Percentiles rank a stretch among this genome's conserved stretches.
phyloP scores from a whole-genome alignment of 1,140 invertebrate genomes.

The Pseudobourletiella spinata region DNA sequence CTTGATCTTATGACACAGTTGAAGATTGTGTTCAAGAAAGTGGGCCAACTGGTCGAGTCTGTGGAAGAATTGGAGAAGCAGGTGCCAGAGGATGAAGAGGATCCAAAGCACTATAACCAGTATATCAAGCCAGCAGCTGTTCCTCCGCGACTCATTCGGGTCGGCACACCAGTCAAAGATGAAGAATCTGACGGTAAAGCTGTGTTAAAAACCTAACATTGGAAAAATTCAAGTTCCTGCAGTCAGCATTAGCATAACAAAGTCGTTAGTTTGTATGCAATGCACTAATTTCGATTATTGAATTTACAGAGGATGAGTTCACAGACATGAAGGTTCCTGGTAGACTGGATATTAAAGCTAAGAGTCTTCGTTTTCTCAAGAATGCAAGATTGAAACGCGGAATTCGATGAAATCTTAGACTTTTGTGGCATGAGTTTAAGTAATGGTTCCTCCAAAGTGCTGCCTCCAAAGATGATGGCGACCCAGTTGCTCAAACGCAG shows the following conservation, averaged over 20 bases:
- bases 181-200: constrained; percentile 16
- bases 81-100: constrained; percentile 3
- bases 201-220: too few species aligned
- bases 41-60: not conserved
- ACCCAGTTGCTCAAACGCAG: too few species aligned
- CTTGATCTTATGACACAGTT: constrained; percentile 4
- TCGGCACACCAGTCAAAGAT: constrained; percentile 20
- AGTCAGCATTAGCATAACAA: not conserved
- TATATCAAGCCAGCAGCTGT: constrained; percentile 18
- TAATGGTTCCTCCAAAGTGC: too few species aligned
- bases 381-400: constrained; percentile 24
- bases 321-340: constrained; percentile 27
- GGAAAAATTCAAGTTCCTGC: not conserved
- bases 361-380: constrained; percentile 22
- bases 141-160: constrained; percentile 17
- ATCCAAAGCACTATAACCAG: constrained; percentile 13
- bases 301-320: constrained; percentile 25
- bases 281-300: not conserved
- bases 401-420: constrained; percentile 10
- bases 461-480: too few species aligned
- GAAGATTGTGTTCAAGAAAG: constrained; percentile 6
- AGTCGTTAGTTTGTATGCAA: not conserved
- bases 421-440: too few species aligned
- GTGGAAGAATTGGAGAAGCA: not conserved
- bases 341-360: constrained; percentile 27